phyloP scores from a whole-genome alignment of 1,140 invertebrate genomes.

The Nixonia krombeini region DNA sequence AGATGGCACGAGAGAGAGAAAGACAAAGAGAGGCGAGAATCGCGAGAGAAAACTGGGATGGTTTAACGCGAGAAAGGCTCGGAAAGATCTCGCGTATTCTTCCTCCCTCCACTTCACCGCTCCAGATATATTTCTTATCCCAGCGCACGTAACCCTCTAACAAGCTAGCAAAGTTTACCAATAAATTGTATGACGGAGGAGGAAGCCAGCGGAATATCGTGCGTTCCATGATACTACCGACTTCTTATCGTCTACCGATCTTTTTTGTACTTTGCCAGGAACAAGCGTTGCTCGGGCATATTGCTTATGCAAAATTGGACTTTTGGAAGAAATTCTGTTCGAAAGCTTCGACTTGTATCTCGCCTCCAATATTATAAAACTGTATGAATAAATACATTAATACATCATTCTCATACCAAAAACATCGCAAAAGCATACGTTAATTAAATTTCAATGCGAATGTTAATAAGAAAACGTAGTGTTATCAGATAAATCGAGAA shows the following conservation, averaged over 20 bases:
- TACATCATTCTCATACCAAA: too few species aligned
- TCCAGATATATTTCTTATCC: constrained; percentile 65
- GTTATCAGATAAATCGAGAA: too few species aligned
- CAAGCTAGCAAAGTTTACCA: constrained; percentile 71
- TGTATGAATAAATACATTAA: too few species aligned
- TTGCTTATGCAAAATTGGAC: neutral
- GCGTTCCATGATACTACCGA: neutral
- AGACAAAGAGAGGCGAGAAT: constrained; percentile 11
- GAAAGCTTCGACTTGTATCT: too few species aligned
- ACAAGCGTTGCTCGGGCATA: neutral
- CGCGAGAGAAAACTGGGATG: constrained; percentile 8
- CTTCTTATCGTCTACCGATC: constrained; percentile 15
- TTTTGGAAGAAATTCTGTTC: too few species aligned
- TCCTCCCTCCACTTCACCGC: constrained; percentile 20
- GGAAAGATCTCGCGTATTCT: constrained; percentile 10
- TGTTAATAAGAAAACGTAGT: too few species aligned
- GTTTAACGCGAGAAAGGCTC: constrained; percentile 12
- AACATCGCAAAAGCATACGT: too few species aligned
- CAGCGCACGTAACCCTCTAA: constrained; percentile 70
- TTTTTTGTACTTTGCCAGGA: constrained; percentile 9
- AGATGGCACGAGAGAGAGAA: constrained; percentile 14
- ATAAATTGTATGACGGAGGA: constrained; percentile 70
- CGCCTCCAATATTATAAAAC: too few species aligned
- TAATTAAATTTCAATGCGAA: too few species aligned
- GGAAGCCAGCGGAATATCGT: constrained; percentile 55